phyloP scores from a whole-genome alignment of 2,113 vertebrate species.

The Cyprinodon variegatus region DNA sequence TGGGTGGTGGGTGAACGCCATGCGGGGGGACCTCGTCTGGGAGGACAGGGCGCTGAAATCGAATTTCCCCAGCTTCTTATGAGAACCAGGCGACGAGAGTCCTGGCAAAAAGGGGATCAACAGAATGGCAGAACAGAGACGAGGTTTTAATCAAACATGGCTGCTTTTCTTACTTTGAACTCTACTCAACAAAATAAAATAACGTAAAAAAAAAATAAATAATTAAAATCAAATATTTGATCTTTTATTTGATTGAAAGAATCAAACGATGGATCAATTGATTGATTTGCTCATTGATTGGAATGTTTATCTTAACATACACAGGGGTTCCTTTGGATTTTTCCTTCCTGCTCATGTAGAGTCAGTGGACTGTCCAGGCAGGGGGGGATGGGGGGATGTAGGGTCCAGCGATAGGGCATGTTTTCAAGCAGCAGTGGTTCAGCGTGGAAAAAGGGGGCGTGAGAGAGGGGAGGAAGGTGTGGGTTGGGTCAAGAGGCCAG shows the following conservation, averaged over 20 bases:
- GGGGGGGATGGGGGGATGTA: constrained; percentile 5
- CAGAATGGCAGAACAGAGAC: constrained; percentile 85
- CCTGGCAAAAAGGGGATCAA: constrained; percentile 91
- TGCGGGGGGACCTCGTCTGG: constrained; percentile 93
- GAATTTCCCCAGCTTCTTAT: constrained; percentile 97
- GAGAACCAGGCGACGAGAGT: constrained; percentile 90
- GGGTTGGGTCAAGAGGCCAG: constrained; percentile 24
- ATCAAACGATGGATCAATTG: constrained; percentile 66
- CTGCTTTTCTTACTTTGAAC: constrained; percentile 66
- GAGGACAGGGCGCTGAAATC: constrained; percentile 94
- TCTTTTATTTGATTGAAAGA: constrained; percentile 53
- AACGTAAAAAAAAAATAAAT: constrained; percentile 12
- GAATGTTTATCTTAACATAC: constrained; percentile 65
- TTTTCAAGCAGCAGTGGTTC: constrained; percentile 67
- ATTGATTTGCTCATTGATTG: constrained; percentile 68
- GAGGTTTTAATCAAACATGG: constrained; percentile 83
- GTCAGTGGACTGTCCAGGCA: constrained; percentile 36
- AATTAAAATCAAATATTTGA: constrained; percentile 26
- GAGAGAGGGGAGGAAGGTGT: constrained; percentile 17
- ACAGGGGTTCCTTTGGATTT: constrained; percentile 59
- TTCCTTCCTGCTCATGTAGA: constrained; percentile 23
- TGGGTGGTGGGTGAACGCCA: constrained; percentile 97
- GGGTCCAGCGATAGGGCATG: constrained; percentile 51
- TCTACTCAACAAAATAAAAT: constrained; percentile 42
- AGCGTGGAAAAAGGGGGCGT: constrained; percentile 51